Evolutionary conservation across 35 echinoderm and acorn worm species (phyloP), one percentile per base, ranked within the genome.

Genomic region (Lytechinus variegatus): DNA sequence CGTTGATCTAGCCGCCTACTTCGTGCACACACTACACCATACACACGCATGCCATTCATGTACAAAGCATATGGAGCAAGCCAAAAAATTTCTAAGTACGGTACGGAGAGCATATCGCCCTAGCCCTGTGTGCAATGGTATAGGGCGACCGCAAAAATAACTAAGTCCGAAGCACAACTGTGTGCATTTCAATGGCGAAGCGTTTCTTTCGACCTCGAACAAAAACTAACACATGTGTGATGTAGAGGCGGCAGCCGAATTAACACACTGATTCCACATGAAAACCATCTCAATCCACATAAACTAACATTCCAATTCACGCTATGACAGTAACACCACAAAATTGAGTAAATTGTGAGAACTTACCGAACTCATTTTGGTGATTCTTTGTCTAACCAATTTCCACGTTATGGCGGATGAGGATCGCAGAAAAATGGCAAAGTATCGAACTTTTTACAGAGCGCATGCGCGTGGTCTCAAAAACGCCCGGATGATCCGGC

Each of bases 361-460:
- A 93, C 92, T 93, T 93, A 93, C 92, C 92, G 92, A 93, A 93
- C 92, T 93, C 92, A 93, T 93, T 93, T 93, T 93, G 29, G n/a
- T 27, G 92, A 93, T 93, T 93, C 92, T 93, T 93, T 93, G 92
- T 93, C 92, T 93, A 53, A 14, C 6, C 27, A 54, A 90, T 90
- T 93, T 57, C 92, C 53, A 57, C 55, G 55, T 57, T 93, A 93
- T 93, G 92, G 53, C 53, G 54, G 92, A 93, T 57, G 53, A 57
- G 54, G 56, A 27, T n/a, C 92, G 11, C n/a, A 14, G 92, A 79
- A 93, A 53, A 53, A 53, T 93, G 52, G 92, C 52, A 56, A 55
- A 93, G 92, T 93, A 93, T 54, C 92, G 54, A 93, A 13, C 7
- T 93, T 57, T 57, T 3, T 55, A 24, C 52, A 93, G 6, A n/a